phyloP scores from a whole-genome alignment of 2,888 invertebrate species.

The Polymixis lichenea region DNA sequence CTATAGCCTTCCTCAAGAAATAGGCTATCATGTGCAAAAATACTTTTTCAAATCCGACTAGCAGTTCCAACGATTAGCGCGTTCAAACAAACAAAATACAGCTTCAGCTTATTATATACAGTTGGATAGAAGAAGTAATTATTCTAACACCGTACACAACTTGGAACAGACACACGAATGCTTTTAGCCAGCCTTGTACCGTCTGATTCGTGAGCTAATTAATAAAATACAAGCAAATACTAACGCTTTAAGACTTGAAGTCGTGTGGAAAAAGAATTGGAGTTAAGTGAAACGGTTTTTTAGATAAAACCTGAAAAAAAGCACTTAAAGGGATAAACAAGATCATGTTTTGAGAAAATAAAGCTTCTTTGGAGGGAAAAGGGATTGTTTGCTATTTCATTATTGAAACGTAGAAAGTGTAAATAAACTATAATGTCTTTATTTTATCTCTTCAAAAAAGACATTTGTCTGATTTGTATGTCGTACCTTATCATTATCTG shows the following conservation, averaged over 20 bases:
- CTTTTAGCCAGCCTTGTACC: conserved; percentile 58
- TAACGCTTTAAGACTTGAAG: conserved; percentile 7
- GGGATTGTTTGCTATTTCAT: neutral
- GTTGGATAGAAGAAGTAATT: conserved; percentile 44
- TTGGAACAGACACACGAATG: conserved; percentile 60
- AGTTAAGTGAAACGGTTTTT: neutral
- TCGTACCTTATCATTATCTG: too few species aligned
- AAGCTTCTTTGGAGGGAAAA: neutral
- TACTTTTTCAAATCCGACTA: too few species aligned
- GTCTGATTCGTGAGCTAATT: conserved; percentile 41
- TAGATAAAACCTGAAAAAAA: neutral
- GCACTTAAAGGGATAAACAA: neutral
- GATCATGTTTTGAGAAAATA: neutral
- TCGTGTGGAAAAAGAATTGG: conserved; percentile 3
- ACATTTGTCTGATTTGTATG: too few species aligned
- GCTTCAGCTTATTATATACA: too few species aligned
- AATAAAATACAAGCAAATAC: conserved; percentile 43
- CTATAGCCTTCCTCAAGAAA: too few species aligned
- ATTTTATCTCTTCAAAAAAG: too few species aligned
- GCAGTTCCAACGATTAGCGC: too few species aligned
- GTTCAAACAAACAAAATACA: too few species aligned
- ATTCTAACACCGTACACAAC: conserved; percentile 53
- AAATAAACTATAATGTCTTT: neutral
- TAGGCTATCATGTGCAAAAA: too few species aligned
- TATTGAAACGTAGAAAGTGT: neutral